Base-by-base conservation (phyloP, 2,797 vertebrate species). In the Siniperca scherzeri region DNA sequence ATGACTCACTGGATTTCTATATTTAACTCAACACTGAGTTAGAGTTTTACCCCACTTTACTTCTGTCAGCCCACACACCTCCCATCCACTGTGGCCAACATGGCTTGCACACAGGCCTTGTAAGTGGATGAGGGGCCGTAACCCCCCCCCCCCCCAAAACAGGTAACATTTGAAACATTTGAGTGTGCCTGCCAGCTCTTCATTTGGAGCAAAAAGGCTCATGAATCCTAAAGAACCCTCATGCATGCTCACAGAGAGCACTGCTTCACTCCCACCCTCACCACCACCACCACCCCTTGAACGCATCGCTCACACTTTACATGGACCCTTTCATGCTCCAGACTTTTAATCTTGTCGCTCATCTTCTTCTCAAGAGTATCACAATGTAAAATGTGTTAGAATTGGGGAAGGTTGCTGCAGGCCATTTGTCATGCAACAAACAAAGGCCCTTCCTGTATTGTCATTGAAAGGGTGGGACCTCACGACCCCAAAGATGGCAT, bases 401-500 rank as follows among this genome's bases (percentile, higher is more conserved):
- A 91, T 90, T 9, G 77, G 75, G 83, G 56, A 73, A 77, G 78
- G 77, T 74, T 83, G 86, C 77, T 66, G 80, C 68, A 8, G 88
- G 83, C 90, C 87, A 80, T 93, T 92, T 94, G 91, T 94, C 91
- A 94, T 93, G 90, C 89, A 52, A 84, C 85, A 82, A 81, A 87
- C 83, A 83, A 91, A 91, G 83, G 74, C 66, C 46, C 53, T 74
- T 91, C 81, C 82, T 90, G 76, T 88, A 91, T 95, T 94, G 92
- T 94, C 76, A 94, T 85, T 91, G 77, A 85, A 75, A 72, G 9
- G 38, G 22, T 21, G 48, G 67, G 19, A 21, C 2, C 66, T 40
- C 21, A 10, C 61, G 13, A 12, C 22, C 46, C 16, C 14, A 50
- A 78, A 75, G 80, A 70, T 59, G 69, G 66, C 83, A 88, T 91